Conservation (phyloP, 1,140 invertebrate species). For the Trichomalopsis sarcophagae region DNA sequence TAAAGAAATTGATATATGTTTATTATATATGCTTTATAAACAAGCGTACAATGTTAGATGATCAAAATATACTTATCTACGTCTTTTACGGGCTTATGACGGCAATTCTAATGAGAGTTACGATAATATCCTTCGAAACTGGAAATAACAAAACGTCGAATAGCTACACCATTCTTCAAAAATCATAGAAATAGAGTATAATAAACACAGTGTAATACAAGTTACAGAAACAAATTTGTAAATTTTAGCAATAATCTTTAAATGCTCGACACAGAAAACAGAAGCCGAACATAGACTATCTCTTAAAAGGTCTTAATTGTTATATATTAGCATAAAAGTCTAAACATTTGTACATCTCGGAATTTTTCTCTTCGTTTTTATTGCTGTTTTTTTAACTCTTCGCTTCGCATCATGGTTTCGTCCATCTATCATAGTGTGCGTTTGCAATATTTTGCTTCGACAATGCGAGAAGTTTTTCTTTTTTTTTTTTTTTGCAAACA, state of each 20-base stretch:
- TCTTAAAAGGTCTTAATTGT: slow-evolving; percentile 42
- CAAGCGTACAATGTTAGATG: slow-evolving; percentile 2
- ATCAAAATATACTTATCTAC: slow-evolving; percentile 19
- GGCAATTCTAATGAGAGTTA: not conserved
- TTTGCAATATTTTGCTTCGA: slow-evolving; percentile 43
- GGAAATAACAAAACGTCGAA: slow-evolving; percentile 22
- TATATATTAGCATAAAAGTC: slow-evolving; percentile 20
- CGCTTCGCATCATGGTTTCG: slow-evolving; percentile 31
- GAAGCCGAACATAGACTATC: slow-evolving; percentile 24
- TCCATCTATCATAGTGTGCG: slow-evolving; percentile 3
- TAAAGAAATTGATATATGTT: slow-evolving; percentile 30
- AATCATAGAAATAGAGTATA: slow-evolving; percentile 14
- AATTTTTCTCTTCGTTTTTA: slow-evolving; percentile 17
- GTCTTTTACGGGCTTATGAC: slow-evolving; percentile 22
- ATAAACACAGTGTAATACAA: slow-evolving; percentile 2
- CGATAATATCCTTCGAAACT: slow-evolving; percentile 3
- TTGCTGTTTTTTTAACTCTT: slow-evolving; percentile 21
- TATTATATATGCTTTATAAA: slow-evolving; percentile 29
- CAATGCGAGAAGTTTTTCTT: slow-evolving; percentile 19
- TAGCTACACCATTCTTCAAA: not conserved
- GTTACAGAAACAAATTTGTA: slow-evolving; percentile 24
- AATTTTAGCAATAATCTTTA: slow-evolving; percentile 47
- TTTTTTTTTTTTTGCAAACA: slow-evolving; percentile 14
- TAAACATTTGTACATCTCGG: not conserved
- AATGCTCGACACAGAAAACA: slow-evolving; percentile 32